A percentile compares a stretch with the other conserved stretches of the same genome.
Conservation (phyloP, 1,140 invertebrate genomes). For the Gryllus bimaculatus region DNA sequence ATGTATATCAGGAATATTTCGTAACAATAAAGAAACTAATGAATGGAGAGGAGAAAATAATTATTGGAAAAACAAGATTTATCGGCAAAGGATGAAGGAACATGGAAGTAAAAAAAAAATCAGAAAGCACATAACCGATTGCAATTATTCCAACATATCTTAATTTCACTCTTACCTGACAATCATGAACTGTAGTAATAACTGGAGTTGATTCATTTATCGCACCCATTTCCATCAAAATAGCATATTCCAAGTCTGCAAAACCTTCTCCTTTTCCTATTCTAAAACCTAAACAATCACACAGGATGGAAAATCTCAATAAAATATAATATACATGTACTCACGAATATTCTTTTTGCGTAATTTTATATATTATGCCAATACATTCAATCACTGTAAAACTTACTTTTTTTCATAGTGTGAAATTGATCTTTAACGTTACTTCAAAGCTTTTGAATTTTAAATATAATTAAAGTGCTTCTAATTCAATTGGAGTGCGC, state of each 20-base stretch:
- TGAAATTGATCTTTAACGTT: no score
- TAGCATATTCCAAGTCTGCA: conserved; percentile 71
- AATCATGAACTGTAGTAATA: conserved; percentile 74
- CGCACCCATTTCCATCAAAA: conserved; percentile 64
- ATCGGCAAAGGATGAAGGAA: background rate
- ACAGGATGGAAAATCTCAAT: background rate
- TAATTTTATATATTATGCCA: no score
- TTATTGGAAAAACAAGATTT: background rate
- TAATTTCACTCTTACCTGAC: conserved; percentile 46
- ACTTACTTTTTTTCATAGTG: no score
- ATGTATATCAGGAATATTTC: background rate
- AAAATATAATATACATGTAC: no score
- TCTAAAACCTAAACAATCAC: conserved; percentile 40
- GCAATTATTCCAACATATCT: background rate
- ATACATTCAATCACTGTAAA: no score
- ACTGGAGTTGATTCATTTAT: conserved; percentile 61
- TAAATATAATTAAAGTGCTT: no score
- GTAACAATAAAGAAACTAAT: background rate
- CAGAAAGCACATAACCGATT: background rate
- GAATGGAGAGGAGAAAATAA: background rate
- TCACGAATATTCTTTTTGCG: no score
- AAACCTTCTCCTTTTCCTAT: conserved; percentile 81
- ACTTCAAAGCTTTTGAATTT: no score
- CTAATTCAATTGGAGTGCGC: no score
- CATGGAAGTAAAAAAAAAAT: conserved; percentile 15